These are phyloP conservation scores for Trichonephila inaurata DNA, from an alignment of 1,140 invertebrate species.

Conservation along the genomic window DNA sequence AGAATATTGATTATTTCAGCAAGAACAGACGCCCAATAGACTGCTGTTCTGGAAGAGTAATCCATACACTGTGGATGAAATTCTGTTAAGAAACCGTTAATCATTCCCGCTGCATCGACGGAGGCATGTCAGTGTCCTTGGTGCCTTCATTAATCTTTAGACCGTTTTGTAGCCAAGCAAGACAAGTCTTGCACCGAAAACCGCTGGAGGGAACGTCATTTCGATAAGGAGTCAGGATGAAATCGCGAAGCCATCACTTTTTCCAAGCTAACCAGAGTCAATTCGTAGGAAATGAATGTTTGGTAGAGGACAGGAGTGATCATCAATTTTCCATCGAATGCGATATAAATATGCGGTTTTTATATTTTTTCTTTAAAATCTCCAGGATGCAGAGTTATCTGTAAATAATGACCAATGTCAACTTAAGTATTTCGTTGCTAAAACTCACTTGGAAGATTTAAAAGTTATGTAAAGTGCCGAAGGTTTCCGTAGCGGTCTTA, in stretches of 20 bases:
- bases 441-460: too few relatives aligned
- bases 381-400: not conserved
- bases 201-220: slow-evolving; percentile 25
- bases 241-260: slow-evolving; percentile 9
- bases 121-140: slow-evolving; percentile 45
- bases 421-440: not conserved
- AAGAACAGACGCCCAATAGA: slow-evolving; percentile 4
- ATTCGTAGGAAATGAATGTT: slow-evolving; percentile 37
- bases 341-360: not conserved
- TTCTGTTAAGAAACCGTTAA: slow-evolving; percentile 63
- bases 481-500: not conserved
- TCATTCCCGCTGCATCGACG: slow-evolving; percentile 37
- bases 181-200: not conserved
- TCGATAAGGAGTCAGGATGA: slow-evolving; percentile 36
- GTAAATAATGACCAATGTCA: not conserved
- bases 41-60: slow-evolving; percentile 13
- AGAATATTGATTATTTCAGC: slow-evolving; percentile 35
- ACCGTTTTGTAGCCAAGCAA: slow-evolving; percentile 3
- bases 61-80: slow-evolving; percentile 21
- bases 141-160: slow-evolving; percentile 48
- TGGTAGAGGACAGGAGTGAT: not conserved
- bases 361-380: not conserved
- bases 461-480: not conserved
- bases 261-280: not conserved
- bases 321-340: slow-evolving; percentile 6